Evolutionary conservation across 2,888 invertebrate species (phyloP), one percentile per base, ranked within the genome.

Genomic region (Paralinhomoeus sp.): DNA sequence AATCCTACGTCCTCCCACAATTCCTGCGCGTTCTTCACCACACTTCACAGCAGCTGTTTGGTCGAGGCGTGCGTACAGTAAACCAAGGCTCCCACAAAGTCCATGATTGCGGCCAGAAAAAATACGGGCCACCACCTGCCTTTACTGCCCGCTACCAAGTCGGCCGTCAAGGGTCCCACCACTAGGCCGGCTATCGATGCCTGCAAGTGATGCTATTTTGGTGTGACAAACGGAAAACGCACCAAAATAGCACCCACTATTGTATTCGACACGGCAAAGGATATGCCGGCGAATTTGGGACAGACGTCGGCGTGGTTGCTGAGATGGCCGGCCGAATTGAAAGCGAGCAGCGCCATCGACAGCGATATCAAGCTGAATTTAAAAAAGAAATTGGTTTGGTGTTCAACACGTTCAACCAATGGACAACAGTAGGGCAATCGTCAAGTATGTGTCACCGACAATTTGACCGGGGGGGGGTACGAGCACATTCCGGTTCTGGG

Each of bases 231-330:
- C 21, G 5, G 17, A n/a, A 3, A 44, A 33, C 18, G 3, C 17
- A 45, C 15, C 33, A 36, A 36, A 12, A 36, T 7, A n/a, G 9
- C 27, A 59, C 70, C 67, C 61, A 73, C 74, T 52, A 78, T 67
- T 9, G 77, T 77, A 57, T 78, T 78, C 35, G 77, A 76, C 50
- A 78, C 73, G 27, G 77, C 77, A 62, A 78, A 78, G 20, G 77
- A 77, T 43, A 76, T 72, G 24, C 77, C 78, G 2, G 78, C 77
- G 63, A 77, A 75, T 64, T 76, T 76, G 1, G 78, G 77, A 1
- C 77, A 77, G 24, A 78, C 71, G 57, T 78, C 78, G 3, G 77
- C 76, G 60, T 78, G 78, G 60, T 78, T 78, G 57, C 75, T 75
- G 33, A 78, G 64, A 62, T 78, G 77, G 18, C 78, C 78, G 17